Base-by-base conservation (phyloP, 2,797 vertebrate genomes). In the Myotis planiceps region DNA sequence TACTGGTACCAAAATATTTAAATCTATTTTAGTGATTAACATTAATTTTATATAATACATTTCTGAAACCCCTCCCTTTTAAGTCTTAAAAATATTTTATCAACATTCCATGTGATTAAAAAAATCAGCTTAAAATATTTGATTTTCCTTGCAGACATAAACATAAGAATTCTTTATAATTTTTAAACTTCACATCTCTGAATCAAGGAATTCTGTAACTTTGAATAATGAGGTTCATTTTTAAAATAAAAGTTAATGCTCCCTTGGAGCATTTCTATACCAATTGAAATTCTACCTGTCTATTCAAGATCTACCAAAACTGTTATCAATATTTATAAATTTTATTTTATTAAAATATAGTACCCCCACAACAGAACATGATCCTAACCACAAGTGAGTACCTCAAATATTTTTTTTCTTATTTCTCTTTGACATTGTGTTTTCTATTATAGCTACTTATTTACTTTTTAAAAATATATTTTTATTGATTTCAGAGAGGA, bases 41-140 rank as follows among this genome's bases (percentile, higher is more conserved):
- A 75, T 91, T 85, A 91, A 76, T 93, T 93, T 90, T 39, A 82
- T 39, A 23, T 72, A 81, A 89, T 94, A 91, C 85, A 79, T 87
- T 96, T 90, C 25, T 79, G 55, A 94, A 95, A 47, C 3, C 5
- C 45, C 5, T 69, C 32, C 42, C 18, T 47, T 89, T 91, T 23
- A 66, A 84, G 81, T 71, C 66, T 90, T 60, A 47, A 83, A 92
- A 66, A 86, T 53, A 53, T 13, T 42, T 78, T 79, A 74, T 23
- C 63, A 87, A 79, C 69, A 78, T 86, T 88, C 53, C 65, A 80
- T 23, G 25, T 49, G 25, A 66, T 95, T 25, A 76, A 79, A 68
- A 82, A 51, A 60, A n/a, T 63, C 18, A 63, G 29, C 25, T 53
- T 80, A 65, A 94, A 94, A 80, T 74, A 75, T 47, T 71, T 75